Conservation (phyloP, 2,113 vertebrate species). For the Chelonoidis abingdonii region DNA sequence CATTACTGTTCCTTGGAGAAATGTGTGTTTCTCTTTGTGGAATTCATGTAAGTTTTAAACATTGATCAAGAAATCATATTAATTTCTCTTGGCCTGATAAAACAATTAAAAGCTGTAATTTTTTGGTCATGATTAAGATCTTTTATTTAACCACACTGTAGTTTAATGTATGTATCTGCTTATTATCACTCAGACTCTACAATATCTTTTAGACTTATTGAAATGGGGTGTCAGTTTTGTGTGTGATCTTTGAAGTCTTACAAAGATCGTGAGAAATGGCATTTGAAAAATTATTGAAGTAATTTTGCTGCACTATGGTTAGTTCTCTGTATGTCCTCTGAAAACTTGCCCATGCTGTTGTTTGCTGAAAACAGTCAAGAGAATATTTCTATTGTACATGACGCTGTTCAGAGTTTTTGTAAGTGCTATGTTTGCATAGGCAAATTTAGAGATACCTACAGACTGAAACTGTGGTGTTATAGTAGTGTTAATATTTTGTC, state of each 20-base stretch:
- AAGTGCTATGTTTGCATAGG: neutral
- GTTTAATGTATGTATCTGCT: neutral
- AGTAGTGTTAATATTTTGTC: neutral
- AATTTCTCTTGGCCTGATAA: neutral
- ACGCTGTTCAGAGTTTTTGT: neutral
- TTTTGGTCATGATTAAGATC: neutral
- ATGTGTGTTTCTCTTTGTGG: neutral
- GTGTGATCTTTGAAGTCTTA: neutral
- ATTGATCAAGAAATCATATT: neutral
- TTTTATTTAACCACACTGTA: neutral
- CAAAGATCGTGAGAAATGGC: neutral
- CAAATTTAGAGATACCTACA: neutral
- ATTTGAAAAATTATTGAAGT: neutral
- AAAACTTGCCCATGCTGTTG: neutral
- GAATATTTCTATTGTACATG: neutral
- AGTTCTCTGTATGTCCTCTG: neutral
- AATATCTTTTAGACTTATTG: accelerated
- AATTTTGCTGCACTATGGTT: neutral
- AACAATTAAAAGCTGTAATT: neutral
- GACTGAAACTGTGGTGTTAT: neutral
- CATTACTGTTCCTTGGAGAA: neutral
- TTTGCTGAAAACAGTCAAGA: neutral
- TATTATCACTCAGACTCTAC: neutral
- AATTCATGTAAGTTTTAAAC: neutral
- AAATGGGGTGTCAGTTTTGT: neutral